phyloP scores from a whole-genome alignment of 2,113 vertebrate species.

The Tachysurus vachellii region DNA sequence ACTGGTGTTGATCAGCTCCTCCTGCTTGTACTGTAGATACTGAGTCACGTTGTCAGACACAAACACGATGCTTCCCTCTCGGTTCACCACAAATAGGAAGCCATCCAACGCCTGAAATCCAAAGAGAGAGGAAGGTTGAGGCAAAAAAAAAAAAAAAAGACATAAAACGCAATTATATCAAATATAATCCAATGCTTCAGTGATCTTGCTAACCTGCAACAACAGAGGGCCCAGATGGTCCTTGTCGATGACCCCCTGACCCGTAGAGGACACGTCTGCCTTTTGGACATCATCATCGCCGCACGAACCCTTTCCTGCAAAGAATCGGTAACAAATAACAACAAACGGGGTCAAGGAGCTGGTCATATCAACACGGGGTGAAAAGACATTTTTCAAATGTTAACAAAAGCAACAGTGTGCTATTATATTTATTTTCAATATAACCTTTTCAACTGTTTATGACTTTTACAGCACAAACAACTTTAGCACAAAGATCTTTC shows the following conservation, averaged over 20 bases:
- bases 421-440: too few relatives aligned
- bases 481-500: too few relatives aligned
- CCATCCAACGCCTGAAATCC: slow-evolving; percentile 87
- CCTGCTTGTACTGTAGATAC: slow-evolving; percentile 96
- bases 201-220: slow-evolving; percentile 81
- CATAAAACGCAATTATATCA: not conserved
- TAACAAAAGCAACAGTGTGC: too few relatives aligned
- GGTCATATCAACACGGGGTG: not conserved
- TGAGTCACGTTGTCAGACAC: slow-evolving; percentile 98
- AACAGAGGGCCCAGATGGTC: slow-evolving; percentile 95
- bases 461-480: too few relatives aligned
- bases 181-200: not conserved
- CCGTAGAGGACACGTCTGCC: slow-evolving; percentile 96
- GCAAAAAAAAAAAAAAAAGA: not conserved
- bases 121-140: not conserved
- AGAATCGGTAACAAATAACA: not conserved
- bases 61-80: slow-evolving; percentile 95
- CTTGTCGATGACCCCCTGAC: slow-evolving; percentile 98
- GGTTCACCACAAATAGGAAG: slow-evolving; percentile 97
- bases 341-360: not conserved
- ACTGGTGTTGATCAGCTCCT: slow-evolving; percentile 95
- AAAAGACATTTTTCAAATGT: not conserved
- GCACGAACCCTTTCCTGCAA: slow-evolving; percentile 86
- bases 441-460: too few relatives aligned
- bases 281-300: slow-evolving; percentile 97